phyloP scores from a whole-genome alignment of 2,113 vertebrate species.

The Halichoerus grypus region DNA sequence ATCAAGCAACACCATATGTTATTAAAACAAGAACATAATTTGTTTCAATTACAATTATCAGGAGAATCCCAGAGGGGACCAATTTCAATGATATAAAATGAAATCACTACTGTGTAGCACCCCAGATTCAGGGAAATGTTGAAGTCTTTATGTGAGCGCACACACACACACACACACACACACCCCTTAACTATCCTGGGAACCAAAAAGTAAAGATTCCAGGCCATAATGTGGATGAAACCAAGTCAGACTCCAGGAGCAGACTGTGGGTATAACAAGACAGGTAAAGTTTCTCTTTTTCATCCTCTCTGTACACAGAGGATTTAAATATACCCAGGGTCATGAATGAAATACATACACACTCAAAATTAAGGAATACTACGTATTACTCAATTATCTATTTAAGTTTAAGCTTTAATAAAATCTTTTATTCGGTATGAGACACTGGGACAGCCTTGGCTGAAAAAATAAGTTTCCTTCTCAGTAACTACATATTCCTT shows the following conservation, averaged over 20 bases:
- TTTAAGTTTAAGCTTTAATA: slow-evolving; percentile 8
- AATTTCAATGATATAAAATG: background rate
- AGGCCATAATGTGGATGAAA: background rate
- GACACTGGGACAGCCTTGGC: background rate
- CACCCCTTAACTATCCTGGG: background rate
- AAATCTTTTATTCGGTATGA: background rate
- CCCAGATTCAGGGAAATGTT: background rate
- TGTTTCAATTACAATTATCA: slow-evolving; percentile 11
- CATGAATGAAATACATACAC: background rate
- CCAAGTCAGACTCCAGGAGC: background rate
- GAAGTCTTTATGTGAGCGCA: background rate
- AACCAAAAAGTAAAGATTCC: background rate
- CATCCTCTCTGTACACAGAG: background rate
- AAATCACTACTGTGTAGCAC: background rate
- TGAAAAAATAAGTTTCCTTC: background rate
- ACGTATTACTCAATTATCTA: background rate
- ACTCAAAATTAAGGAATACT: background rate
- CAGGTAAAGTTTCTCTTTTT: background rate
- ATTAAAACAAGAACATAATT: background rate
- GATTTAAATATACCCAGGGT: background rate
- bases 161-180: background rate
- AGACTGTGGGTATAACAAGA: background rate
- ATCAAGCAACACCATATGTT: background rate
- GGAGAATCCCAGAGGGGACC: background rate
- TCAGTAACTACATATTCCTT: background rate